phyloP scores from a whole-genome alignment of 2,797 vertebrate species.

The Onychomys arenicola region DNA sequence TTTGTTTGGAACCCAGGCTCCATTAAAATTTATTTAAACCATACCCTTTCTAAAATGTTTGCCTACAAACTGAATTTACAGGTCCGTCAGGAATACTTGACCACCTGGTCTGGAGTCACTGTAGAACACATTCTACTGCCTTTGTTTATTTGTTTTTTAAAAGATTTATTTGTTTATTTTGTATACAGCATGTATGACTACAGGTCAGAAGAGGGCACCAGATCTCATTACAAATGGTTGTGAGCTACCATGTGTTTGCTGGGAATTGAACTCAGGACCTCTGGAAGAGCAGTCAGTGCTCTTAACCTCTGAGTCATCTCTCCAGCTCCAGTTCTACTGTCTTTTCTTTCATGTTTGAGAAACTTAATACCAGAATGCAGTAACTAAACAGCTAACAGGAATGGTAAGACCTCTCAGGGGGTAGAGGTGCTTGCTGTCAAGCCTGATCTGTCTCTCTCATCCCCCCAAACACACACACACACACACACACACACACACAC shows the following conservation, averaged over 20 bases:
- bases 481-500: neutral
- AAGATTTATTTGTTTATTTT: too few relatives aligned
- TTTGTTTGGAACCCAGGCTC: neutral
- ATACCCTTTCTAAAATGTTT: slow-evolving; percentile 41
- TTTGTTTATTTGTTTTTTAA: too few relatives aligned
- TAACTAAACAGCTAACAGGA: slow-evolving; percentile 20
- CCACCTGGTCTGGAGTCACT: neutral
- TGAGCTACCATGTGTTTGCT: too few relatives aligned
- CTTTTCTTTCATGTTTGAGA: slow-evolving; percentile 27
- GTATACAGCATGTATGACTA: too few relatives aligned
- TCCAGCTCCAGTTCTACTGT: too few relatives aligned
- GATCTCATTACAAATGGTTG: too few relatives aligned
- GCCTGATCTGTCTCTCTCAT: neutral
- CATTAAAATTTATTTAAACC: slow-evolving; percentile 33
- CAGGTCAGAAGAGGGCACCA: too few relatives aligned
- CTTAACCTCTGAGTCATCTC: too few relatives aligned
- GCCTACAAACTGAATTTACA: slow-evolving; percentile 22
- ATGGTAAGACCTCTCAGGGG: neutral
- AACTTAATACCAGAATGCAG: neutral
- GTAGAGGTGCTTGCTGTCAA: neutral
- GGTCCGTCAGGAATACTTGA: neutral
- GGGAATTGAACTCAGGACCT: too few relatives aligned
- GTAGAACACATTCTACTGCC: neutral
- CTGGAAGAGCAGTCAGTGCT: too few relatives aligned
- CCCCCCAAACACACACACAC: neutral